Evolutionary conservation across 2,113 vertebrate genomes (phyloP).

Genomic region (Trematomus loennbergii): DNA sequence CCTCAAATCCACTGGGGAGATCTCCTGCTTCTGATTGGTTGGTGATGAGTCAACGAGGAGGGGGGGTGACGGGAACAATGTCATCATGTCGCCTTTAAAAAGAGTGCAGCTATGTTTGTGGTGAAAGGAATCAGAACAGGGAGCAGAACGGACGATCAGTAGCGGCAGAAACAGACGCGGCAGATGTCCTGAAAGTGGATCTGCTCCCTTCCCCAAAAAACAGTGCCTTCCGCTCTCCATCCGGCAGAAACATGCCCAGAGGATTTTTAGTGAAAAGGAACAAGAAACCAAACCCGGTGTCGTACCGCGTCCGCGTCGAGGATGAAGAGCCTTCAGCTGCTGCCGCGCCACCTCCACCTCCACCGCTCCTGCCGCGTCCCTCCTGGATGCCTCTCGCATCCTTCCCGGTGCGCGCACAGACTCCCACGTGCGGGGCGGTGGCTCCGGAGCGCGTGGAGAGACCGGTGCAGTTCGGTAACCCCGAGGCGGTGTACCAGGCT

Average conservation of each 20-base stretch:
- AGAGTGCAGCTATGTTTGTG: slow-evolving; percentile 80
- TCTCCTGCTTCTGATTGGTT: slow-evolving; percentile 86
- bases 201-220: slow-evolving; percentile 33
- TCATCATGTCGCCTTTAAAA: slow-evolving; percentile 88
- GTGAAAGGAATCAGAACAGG: slow-evolving; percentile 65
- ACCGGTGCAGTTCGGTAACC: slow-evolving; percentile 88
- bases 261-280: slow-evolving; percentile 93
- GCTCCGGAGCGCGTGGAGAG: slow-evolving; percentile 57
- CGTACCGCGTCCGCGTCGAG: slow-evolving; percentile 88
- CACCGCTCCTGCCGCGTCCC: background rate
- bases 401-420: slow-evolving; percentile 57
- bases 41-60: slow-evolving; percentile 81
- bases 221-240: slow-evolving; percentile 73
- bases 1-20: slow-evolving; percentile 75
- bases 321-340: slow-evolving; percentile 58
- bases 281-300: slow-evolving; percentile 86
- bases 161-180: slow-evolving; percentile 49
- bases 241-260: slow-evolving; percentile 87
- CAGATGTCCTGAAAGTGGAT: slow-evolving; percentile 63
- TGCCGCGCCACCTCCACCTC: slow-evolving; percentile 7
- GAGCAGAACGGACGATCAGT: slow-evolving; percentile 50
- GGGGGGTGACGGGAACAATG: slow-evolving; percentile 86
- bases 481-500: slow-evolving; percentile 84
- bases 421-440: slow-evolving; percentile 64
- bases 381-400: slow-evolving; percentile 34